phyloP scores from a whole-genome alignment of 2,888 invertebrate species.

The Calliopum simillimum region DNA sequence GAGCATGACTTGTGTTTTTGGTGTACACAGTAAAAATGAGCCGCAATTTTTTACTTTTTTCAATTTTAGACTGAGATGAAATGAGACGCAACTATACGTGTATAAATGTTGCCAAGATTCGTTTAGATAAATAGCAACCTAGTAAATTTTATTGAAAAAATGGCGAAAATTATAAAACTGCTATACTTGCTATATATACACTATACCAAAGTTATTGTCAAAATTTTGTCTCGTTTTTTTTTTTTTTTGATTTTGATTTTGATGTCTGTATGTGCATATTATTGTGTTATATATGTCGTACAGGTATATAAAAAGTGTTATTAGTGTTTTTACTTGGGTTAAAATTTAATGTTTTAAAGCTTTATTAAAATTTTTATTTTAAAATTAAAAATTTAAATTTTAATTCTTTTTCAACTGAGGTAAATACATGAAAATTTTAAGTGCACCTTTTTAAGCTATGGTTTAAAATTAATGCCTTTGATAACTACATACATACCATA shows the following conservation, averaged over 20 bases:
- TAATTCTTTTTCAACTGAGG: background rate
- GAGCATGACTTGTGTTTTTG: too few relatives aligned
- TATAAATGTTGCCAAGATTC: too few relatives aligned
- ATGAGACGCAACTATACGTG: too few relatives aligned
- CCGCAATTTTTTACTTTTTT: too few relatives aligned
- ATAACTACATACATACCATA: background rate
- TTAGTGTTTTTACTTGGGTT: slow-evolving; percentile 13
- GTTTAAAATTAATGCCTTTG: background rate
- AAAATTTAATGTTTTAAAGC: slow-evolving; percentile 14
- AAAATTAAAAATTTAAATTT: slow-evolving; percentile 5
- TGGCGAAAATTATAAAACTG: background rate
- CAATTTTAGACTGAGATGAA: too few relatives aligned
- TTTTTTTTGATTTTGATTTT: slow-evolving; percentile 5
- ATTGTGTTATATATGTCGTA: slow-evolving; percentile 12
- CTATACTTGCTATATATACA: background rate
- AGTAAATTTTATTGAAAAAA: too few relatives aligned
- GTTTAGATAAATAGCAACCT: too few relatives aligned
- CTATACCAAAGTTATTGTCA: slow-evolving; percentile 22
- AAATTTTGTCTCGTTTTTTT: slow-evolving; percentile 18
- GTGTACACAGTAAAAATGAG: too few relatives aligned
- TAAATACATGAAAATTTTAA: slow-evolving; percentile 18
- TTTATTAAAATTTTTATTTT: slow-evolving; percentile 7
- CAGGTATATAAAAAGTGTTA: too few relatives aligned
- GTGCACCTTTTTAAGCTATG: slow-evolving; percentile 18
- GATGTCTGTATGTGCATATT: background rate